Evolutionary conservation across 2,888 invertebrate genomes (phyloP).

Genomic region (Macaria liturata): DNA sequence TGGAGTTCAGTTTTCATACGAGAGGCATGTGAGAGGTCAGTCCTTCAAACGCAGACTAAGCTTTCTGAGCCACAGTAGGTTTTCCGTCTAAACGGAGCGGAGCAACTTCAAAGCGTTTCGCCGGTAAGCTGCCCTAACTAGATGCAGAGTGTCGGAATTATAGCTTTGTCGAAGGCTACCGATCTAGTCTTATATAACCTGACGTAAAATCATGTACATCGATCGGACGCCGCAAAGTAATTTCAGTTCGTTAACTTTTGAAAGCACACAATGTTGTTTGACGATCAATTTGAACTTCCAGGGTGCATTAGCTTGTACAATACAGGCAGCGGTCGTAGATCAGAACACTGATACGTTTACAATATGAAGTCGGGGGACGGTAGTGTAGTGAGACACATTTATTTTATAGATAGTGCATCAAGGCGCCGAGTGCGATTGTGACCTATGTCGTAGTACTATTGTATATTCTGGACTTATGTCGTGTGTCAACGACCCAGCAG

Average conservation of each 20-base stretch:
- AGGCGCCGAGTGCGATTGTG: slow-evolving; percentile 61
- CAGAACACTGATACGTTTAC: slow-evolving; percentile 15
- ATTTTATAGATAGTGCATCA: slow-evolving; percentile 54
- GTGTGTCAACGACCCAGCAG: slow-evolving; percentile 70
- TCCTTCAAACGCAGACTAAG: too few relatives aligned
- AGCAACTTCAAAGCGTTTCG: slow-evolving; percentile 15
- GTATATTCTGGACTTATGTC: slow-evolving; percentile 3
- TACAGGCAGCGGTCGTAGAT: slow-evolving; percentile 10
- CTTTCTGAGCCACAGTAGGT: too few relatives aligned
- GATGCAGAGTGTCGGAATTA: neutral
- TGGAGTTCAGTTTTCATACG: too few relatives aligned
- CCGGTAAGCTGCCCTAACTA: slow-evolving; percentile 4
- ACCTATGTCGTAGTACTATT: slow-evolving; percentile 46
- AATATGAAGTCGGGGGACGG: slow-evolving; percentile 5
- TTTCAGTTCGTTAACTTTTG: neutral
- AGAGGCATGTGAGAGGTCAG: too few relatives aligned
- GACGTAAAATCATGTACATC: neutral
- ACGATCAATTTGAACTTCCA: slow-evolving; percentile 2
- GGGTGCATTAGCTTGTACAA: neutral
- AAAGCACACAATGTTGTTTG: neutral
- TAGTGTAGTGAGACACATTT: slow-evolving; percentile 43
- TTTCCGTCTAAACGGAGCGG: slow-evolving; percentile 8
- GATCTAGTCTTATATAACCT: neutral
- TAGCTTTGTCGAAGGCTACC: neutral
- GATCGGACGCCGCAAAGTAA: neutral